Base-by-base conservation (phyloP, 2,113 vertebrate genomes). In the Sminthopsis crassicaudata region DNA sequence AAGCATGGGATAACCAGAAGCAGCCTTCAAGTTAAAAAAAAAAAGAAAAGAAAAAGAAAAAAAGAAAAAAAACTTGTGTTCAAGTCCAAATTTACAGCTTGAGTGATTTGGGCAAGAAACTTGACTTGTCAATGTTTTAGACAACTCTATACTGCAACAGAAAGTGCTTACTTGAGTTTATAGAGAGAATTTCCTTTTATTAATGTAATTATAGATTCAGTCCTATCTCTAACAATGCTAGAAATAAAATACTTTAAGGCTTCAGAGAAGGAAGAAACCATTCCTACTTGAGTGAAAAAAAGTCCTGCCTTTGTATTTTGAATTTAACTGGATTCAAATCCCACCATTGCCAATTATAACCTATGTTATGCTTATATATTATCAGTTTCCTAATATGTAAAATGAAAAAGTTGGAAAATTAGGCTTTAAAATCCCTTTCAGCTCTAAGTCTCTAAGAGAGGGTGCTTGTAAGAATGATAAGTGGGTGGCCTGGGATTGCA, bases 31-130 rank as follows among this genome's bases (percentile, higher is more conserved):
- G 36, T 92, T 42, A 92, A 30, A 55, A 50, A 30, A 54, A n/a
- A 51, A n/a, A 53, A 91, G n/a, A n/a, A n/a, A n/a, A n/a, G n/a
- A n/a, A n/a, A n/a, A n/a, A n/a, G n/a, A n/a, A n/a, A n/a, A n/a
- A n/a, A n/a, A n/a, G n/a, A n/a, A n/a, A n/a, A n/a, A 51, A n/a
- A 53, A 91, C 19, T n/a, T 76, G 46, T 52, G 96, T 94, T 94
- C 14, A 67, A 95, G 76, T 90, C 67, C 23, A 89, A 24, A n/a
- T 1, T 94, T 94, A 55, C 0, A 27, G 95, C 53, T 36, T 96
- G 0, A 3, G n/a, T 96, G 94, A 96, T 95, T 51, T 96, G 96
- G 96, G 96, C 53, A 95, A 97, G 54, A 88, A 25, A 91, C 46
- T 93, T 84, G 67, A 84, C 19, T 5, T 84, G n/a, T 84, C 19